These are phyloP conservation scores for Vannuccia rotundouncinata DNA, from an alignment of 2,888 invertebrate genomes.

Conservation along the genomic window DNA sequence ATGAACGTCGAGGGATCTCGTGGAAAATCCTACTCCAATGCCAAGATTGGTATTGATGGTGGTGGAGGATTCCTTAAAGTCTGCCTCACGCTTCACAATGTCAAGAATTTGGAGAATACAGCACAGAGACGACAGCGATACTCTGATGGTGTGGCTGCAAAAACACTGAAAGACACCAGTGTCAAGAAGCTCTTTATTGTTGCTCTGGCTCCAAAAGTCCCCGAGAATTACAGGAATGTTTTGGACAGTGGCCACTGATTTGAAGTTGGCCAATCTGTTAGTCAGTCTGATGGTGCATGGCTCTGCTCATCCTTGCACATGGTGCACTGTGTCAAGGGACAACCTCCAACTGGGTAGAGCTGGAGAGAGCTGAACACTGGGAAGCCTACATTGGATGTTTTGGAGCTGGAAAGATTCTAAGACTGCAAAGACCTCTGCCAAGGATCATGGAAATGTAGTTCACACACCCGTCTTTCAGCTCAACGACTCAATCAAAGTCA, in stretches of 20 bases:
- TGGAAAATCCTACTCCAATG: neutral
- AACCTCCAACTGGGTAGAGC: no score
- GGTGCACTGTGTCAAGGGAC: no score
- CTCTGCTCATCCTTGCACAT: no score
- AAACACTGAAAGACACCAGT: neutral
- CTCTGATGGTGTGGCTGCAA: slow-evolving; percentile 7
- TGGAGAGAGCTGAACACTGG: no score
- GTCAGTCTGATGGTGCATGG: no score
- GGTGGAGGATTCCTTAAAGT: neutral
- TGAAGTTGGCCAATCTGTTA: no score
- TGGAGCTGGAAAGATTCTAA: no score
- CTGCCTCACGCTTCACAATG: neutral
- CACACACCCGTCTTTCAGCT: no score
- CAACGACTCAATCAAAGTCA: no score
- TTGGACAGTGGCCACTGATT: neutral
- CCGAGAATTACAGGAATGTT: slow-evolving; percentile 1
- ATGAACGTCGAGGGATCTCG: neutral
- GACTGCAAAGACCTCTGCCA: no score
- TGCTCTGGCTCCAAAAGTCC: neutral
- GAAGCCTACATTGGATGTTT: no score
- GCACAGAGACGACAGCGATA: neutral
- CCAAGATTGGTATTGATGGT: neutral
- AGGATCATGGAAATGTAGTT: no score
- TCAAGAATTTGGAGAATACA: neutral
- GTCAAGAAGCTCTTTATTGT: slow-evolving; percentile 8